phyloP scores from a whole-genome alignment of 2,888 invertebrate species.

The Drosophila rubida region DNA sequence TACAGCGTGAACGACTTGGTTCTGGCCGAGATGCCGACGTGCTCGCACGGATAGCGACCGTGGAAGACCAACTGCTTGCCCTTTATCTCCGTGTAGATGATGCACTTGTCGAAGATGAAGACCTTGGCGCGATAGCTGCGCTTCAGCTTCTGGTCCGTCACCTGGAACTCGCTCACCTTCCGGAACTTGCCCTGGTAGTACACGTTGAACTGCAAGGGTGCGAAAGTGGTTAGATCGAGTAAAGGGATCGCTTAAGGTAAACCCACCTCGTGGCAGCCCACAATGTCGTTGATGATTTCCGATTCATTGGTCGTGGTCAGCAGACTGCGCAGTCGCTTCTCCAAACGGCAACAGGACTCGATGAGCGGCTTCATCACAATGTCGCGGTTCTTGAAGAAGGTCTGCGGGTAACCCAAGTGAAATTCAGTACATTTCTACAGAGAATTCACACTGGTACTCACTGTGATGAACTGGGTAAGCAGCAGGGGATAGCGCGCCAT shows the following conservation, averaged over 20 bases:
- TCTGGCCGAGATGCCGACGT: conserved; percentile 82
- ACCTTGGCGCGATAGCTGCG: conserved; percentile 83
- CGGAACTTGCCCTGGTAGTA: conserved; percentile 84
- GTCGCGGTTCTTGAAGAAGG: conserved; percentile 83
- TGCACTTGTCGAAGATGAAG: conserved; percentile 84
- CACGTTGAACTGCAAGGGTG: conserved; percentile 81
- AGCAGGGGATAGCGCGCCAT: conserved; percentile 84
- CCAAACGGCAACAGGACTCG: conserved; percentile 84
- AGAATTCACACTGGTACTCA: conserved; percentile 39
- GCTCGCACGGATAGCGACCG: conserved; percentile 84
- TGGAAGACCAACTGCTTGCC: conserved; percentile 83
- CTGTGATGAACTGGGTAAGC: conserved; percentile 83
- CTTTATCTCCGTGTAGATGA: conserved; percentile 84
- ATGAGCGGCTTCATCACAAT: conserved; percentile 82
- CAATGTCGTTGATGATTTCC: conserved; percentile 84
- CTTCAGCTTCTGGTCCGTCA: conserved; percentile 79
- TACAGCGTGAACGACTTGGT: conserved; percentile 82
- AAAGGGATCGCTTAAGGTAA: no score
- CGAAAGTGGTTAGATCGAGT: not conserved
- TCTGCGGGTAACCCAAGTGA: conserved; percentile 57
- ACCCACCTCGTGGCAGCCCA: conserved; percentile 82
- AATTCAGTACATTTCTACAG: not conserved
- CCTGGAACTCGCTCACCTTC: conserved; percentile 83
- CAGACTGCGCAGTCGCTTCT: conserved; percentile 83
- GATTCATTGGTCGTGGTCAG: conserved; percentile 84